Percentiles rank a stretch among this genome's conserved stretches.
phyloP scores from a whole-genome alignment of 2,797 vertebrate species.

The Ispidina picta region DNA sequence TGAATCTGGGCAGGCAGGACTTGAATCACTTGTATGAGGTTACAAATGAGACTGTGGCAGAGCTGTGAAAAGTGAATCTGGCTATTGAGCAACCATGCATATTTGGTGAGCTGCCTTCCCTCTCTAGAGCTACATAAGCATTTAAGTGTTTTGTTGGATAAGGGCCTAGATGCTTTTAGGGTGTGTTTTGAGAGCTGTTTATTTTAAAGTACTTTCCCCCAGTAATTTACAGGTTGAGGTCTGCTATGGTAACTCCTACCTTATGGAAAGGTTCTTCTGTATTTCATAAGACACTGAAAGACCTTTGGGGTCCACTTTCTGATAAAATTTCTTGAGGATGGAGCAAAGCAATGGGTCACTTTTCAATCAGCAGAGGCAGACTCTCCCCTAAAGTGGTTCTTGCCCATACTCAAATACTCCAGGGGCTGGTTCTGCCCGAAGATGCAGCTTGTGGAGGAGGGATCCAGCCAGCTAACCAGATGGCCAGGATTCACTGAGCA shows the following conservation, averaged over 20 bases:
- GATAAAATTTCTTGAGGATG: background rate
- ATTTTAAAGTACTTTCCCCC: constrained; percentile 43
- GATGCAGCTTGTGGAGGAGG: background rate
- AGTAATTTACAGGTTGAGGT: constrained; percentile 29
- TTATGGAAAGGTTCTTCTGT: background rate
- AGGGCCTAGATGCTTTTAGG: constrained; percentile 58
- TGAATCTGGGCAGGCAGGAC: background rate
- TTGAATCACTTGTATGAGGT: background rate
- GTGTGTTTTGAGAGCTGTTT: constrained; percentile 55
- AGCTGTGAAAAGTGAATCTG: constrained; percentile 16
- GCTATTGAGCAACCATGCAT: constrained; percentile 29
- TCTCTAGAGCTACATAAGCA: constrained; percentile 14
- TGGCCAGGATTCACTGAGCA: constrained; percentile 40
- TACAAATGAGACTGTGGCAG: background rate
- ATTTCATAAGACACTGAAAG: background rate
- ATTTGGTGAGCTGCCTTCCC: constrained; percentile 37
- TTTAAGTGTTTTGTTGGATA: constrained; percentile 67
- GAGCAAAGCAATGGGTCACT: background rate
- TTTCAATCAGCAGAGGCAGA: background rate
- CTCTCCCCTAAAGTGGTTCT: background rate
- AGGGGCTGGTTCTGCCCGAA: background rate
- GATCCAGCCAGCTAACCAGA: constrained; percentile 48
- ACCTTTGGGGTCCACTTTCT: background rate
- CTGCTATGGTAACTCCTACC: background rate
- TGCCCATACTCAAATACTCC: background rate